Conservation (phyloP, 1,140 invertebrate genomes). For the Diabrotica undecimpunctata region DNA sequence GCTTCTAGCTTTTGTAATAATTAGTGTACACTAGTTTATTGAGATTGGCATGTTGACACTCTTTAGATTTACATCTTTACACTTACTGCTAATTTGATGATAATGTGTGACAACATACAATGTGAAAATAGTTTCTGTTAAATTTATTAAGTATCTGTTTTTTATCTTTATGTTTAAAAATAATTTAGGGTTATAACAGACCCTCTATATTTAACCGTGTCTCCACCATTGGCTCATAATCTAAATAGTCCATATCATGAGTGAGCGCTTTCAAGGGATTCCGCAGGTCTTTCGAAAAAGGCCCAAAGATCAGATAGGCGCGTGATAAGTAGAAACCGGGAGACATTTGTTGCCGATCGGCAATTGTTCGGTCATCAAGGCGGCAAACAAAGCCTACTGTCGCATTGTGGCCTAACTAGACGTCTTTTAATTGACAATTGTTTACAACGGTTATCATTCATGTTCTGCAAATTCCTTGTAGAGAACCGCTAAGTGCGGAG, state of each 20-base stretch:
- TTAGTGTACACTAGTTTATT: too few relatives aligned
- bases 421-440: slow-evolving; percentile 48
- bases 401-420: slow-evolving; percentile 46
- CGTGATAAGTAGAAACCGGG: slow-evolving; percentile 42
- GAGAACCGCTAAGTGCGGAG: slow-evolving; percentile 30
- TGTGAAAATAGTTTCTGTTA: too few relatives aligned
- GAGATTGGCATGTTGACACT: too few relatives aligned
- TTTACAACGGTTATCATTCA: slow-evolving; percentile 48
- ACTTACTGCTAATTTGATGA: too few relatives aligned
- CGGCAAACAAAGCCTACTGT: slow-evolving; percentile 44
- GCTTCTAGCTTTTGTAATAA: too few relatives aligned
- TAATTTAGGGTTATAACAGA: too few relatives aligned
- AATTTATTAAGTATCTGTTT: too few relatives aligned
- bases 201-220: too few relatives aligned
- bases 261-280: slow-evolving; percentile 7
- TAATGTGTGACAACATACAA: too few relatives aligned
- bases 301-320: slow-evolving; percentile 35
- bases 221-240: not conserved
- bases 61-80: too few relatives aligned
- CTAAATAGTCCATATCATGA: slow-evolving; percentile 6
- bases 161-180: too few relatives aligned
- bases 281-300: slow-evolving; percentile 10
- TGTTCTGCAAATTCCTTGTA: slow-evolving; percentile 47
- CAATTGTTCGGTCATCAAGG: slow-evolving; percentile 42
- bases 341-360: slow-evolving; percentile 39